A percentile compares a stretch with the other conserved stretches of the same genome.
phyloP scores from a whole-genome alignment of 2,888 invertebrate species.

The Heterodera filipjevi region DNA sequence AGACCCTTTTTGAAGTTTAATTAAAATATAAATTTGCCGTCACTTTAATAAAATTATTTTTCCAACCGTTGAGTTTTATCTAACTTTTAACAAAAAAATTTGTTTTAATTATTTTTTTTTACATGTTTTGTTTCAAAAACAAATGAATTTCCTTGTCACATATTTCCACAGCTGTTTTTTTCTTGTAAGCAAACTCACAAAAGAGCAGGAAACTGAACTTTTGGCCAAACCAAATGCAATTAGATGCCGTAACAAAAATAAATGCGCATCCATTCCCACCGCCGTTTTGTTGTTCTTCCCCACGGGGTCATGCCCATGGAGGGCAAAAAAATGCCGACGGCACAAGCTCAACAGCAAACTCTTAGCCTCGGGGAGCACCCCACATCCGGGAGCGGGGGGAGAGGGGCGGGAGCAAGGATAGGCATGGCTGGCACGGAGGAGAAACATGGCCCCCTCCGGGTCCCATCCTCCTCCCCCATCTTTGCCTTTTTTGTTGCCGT shows the following conservation, averaged over 20 bases:
- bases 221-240: constrained; percentile 1
- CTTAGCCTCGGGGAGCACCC: too few species aligned
- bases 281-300: background rate
- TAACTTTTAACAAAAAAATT: too few species aligned
- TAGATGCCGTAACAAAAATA: background rate
- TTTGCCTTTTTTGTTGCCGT: background rate
- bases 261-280: background rate
- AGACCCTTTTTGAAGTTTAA: too few species aligned
- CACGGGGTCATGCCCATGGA: background rate
- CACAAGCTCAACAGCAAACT: background rate
- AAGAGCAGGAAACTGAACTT: background rate
- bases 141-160: background rate
- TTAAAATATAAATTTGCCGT: too few species aligned
- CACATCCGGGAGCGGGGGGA: too few species aligned
- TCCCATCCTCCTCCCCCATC: background rate
- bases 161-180: background rate
- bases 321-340: background rate
- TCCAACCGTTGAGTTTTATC: too few species aligned
- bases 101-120: too few species aligned
- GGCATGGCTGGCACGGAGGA: background rate
- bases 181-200: background rate
- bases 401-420: too few species aligned
- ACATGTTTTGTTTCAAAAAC: background rate
- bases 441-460: background rate
- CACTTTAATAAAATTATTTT: too few species aligned